A percentile compares a stretch with the other conserved stretches of the same genome.
These are phyloP conservation scores for Gorsachius goisagi DNA, from an alignment of 2,113 vertebrate genomes.

Conservation along the genomic window DNA sequence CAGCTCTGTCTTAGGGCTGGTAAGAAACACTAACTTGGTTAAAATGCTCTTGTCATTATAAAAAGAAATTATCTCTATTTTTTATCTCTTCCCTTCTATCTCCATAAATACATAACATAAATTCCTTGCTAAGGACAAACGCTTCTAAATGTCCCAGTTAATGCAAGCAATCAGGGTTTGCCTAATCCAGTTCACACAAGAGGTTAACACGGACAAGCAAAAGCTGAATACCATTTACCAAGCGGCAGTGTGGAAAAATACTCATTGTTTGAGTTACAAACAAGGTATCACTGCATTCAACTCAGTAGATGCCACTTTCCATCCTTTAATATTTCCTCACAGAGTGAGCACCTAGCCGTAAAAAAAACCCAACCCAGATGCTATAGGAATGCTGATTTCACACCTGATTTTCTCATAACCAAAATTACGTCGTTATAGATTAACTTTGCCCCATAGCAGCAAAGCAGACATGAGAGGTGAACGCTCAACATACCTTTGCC, in stretches of 20 bases:
- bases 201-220: not conserved
- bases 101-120: not conserved
- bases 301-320: not conserved
- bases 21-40: not conserved
- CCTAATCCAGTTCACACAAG: not conserved
- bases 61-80: not conserved
- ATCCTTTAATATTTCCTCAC: not conserved
- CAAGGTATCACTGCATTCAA: not conserved
- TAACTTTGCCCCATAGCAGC: not conserved
- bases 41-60: not conserved
- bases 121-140: not conserved
- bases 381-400: not conserved
- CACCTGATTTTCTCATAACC: not conserved
- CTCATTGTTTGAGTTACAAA: not conserved
- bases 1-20: not conserved
- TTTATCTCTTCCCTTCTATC: not conserved
- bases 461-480: not conserved
- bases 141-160: not conserved
- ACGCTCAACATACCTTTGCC: not conserved
- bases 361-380: not conserved
- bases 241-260: not conserved
- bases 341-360: not conserved
- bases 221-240: not conserved
- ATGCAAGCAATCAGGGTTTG: not conserved
- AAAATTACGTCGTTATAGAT: not conserved